Percentiles rank a stretch among this genome's conserved stretches.
These are phyloP conservation scores for Steatornis caripensis DNA, from an alignment of 2,113 vertebrate genomes.

Conservation along the genomic window DNA sequence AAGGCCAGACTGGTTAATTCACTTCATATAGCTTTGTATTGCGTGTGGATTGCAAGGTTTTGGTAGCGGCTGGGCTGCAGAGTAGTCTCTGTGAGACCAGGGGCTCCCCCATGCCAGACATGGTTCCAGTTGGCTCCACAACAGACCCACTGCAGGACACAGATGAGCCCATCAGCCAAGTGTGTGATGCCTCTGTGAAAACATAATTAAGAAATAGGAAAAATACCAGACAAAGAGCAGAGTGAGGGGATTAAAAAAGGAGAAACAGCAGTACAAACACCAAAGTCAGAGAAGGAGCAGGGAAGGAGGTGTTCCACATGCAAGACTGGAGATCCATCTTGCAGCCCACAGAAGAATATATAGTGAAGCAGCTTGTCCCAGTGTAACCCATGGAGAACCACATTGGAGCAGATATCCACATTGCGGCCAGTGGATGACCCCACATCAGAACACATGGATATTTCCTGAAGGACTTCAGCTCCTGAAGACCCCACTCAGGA, in stretches of 20 bases:
- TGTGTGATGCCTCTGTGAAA: not conserved
- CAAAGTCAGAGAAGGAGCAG: not conserved
- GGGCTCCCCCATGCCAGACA: not conserved
- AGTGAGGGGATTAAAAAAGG: not conserved
- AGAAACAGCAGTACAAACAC: not conserved
- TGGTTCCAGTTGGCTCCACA: not conserved
- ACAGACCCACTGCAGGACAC: not conserved
- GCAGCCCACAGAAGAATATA: fast-evolving
- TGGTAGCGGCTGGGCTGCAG: not conserved
- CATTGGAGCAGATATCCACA: not conserved
- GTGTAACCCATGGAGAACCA: not conserved
- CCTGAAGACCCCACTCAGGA: not conserved
- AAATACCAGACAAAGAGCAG: not conserved
- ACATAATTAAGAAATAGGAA: not conserved
- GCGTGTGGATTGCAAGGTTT: not conserved
- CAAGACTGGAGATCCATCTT: not conserved
- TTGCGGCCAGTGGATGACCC: fast-evolving
- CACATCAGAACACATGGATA: fast-evolving
- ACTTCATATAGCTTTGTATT: not conserved
- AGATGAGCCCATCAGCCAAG: not conserved
- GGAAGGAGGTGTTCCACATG: not conserved
- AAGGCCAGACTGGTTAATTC: not conserved
- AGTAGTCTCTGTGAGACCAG: not conserved
- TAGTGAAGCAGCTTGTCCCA: fast-evolving
- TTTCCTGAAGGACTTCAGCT: not conserved